Evolutionary conservation across 2,113 vertebrate genomes (phyloP).

Genomic region (Mohoua ochrocephala): DNA sequence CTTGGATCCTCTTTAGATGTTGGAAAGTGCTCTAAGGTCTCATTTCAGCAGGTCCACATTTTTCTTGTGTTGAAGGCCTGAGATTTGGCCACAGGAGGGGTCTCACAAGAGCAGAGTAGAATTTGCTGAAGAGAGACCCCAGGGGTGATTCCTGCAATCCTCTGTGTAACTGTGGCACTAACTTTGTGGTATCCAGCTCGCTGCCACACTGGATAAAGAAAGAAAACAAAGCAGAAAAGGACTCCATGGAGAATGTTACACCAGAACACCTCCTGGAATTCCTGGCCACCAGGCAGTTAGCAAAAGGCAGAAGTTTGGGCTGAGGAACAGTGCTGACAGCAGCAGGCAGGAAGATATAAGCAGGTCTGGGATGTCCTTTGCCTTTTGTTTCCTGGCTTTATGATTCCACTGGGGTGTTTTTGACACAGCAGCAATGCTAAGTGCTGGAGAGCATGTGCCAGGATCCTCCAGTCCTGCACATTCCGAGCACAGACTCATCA

Average conservation of each 20-base stretch:
- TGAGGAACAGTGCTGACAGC: not conserved
- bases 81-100: not conserved
- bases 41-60: not conserved
- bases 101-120: not conserved
- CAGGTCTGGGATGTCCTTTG: not conserved
- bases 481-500: not conserved
- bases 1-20: not conserved
- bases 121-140: not conserved
- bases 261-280: not conserved
- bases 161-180: not conserved
- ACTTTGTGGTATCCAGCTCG: not conserved
- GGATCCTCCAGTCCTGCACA: not conserved
- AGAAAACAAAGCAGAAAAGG: not conserved
- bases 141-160: not conserved
- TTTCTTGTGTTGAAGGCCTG: rapidly evolving
- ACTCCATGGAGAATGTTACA: not conserved
- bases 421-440: not conserved
- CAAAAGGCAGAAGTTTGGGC: not conserved
- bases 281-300: not conserved
- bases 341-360: not conserved
- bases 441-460: not conserved
- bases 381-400: not conserved
- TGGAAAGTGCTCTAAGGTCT: not conserved
- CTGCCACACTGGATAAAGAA: not conserved
- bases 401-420: not conserved